Evolutionary conservation across 2,797 vertebrate genomes (phyloP).

Genomic region (Bufotes viridis): DNA sequence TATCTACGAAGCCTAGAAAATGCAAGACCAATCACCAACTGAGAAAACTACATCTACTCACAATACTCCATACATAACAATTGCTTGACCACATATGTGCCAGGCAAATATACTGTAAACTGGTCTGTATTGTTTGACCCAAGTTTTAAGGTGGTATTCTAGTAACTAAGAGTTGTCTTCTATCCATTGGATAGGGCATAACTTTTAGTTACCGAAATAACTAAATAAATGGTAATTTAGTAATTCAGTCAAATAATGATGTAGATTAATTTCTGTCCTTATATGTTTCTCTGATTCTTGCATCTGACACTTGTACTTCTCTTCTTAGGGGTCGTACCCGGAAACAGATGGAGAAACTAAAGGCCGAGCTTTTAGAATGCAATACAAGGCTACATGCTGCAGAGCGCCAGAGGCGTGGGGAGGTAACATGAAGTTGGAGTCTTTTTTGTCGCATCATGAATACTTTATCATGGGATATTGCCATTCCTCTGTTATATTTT

Average conservation of each 20-base stretch:
- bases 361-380: conserved; percentile 73
- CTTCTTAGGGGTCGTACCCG: conserved; percentile 69
- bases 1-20: no score
- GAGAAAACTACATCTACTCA: no score
- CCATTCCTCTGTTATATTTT: background rate
- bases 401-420: conserved; percentile 66
- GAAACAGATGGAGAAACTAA: conserved; percentile 71
- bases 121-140: background rate
- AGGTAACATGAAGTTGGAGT: conserved; percentile 65
- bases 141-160: background rate
- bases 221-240: no score
- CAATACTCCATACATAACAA: no score
- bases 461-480: background rate
- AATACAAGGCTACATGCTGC: conserved; percentile 67
- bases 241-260: no score
- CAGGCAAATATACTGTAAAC: background rate
- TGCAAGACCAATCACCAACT: no score
- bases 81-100: no score
- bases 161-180: no score
- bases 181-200: no score
- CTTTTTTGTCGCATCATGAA: background rate
- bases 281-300: background rate
- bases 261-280: background rate
- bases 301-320: conserved; percentile 10
- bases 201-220: no score